A percentile compares a stretch with the other conserved stretches of the same genome.
phyloP scores from a whole-genome alignment of 1,140 invertebrate species.

The Limonius californicus region DNA sequence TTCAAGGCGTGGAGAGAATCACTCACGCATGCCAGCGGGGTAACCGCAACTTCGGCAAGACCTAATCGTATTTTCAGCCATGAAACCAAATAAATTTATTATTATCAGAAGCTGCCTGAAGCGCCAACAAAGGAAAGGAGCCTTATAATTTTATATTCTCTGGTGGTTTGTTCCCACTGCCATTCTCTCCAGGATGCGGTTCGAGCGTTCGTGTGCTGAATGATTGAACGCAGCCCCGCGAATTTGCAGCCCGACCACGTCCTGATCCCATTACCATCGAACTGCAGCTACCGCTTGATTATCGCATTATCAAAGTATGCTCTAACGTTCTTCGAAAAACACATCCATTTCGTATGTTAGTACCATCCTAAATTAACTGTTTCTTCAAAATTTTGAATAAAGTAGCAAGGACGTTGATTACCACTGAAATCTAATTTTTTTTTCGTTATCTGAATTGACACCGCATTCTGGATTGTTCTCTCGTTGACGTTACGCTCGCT shows the following conservation, averaged over 20 bases:
- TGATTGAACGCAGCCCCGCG: conserved; percentile 1
- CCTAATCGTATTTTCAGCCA: conserved; percentile 10
- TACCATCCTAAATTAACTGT: no score
- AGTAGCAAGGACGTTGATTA: no score
- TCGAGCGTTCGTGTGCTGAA: conserved; percentile 13
- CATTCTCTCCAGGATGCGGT: conserved; percentile 10
- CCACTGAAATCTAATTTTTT: no score
- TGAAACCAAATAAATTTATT: conserved; percentile 11
- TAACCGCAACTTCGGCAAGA: conserved; percentile 2
- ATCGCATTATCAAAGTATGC: conserved; percentile 36
- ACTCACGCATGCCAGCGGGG: not conserved
- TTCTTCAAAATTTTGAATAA: no score
- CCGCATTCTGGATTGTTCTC: no score
- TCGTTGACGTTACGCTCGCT: no score
- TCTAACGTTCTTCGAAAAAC: conserved; percentile 24
- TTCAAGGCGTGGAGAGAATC: not conserved
- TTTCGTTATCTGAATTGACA: no score
- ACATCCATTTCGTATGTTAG: not conserved
- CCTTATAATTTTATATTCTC: conserved; percentile 14
- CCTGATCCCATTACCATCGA: conserved; percentile 29
- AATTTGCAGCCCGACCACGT: conserved; percentile 30
- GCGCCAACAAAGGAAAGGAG: conserved; percentile 10
- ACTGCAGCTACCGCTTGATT: conserved; percentile 35
- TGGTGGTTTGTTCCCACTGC: conserved; percentile 9
- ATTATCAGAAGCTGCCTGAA: conserved; percentile 3